Evolutionary conservation across 2,113 vertebrate species (phyloP).

Genomic region (Odocoileus virginianus): DNA sequence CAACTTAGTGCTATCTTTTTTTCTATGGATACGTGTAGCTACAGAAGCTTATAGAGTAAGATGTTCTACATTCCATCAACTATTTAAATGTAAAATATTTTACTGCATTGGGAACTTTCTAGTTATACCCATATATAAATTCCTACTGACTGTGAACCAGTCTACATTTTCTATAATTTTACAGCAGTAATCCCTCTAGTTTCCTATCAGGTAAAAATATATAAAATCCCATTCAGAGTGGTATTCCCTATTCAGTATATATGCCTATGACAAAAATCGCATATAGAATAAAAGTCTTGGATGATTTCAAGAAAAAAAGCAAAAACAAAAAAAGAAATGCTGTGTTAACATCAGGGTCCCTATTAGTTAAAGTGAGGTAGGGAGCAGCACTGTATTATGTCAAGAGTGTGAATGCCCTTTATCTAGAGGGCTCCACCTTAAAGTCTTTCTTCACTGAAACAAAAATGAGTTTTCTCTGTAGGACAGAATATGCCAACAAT

Average conservation of each 20-base stretch:
- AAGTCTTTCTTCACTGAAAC: neutral
- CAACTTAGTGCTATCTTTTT: neutral
- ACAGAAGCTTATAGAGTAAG: neutral
- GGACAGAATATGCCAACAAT: neutral
- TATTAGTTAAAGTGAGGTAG: neutral
- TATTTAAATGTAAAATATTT: neutral
- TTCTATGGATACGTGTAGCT: neutral
- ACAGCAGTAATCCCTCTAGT: neutral
- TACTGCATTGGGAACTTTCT: neutral
- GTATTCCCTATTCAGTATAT: neutral
- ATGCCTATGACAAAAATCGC: neutral
- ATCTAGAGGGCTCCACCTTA: neutral
- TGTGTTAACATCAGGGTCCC: neutral
- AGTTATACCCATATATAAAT: neutral
- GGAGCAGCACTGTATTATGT: neutral
- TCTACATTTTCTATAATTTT: neutral
- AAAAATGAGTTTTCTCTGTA: neutral
- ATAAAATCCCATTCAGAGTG: neutral
- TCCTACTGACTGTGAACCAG: neutral
- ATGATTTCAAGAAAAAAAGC: neutral
- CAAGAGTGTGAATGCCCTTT: neutral
- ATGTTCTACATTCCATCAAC: neutral
- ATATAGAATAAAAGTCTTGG: neutral
- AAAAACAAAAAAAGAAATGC: neutral
- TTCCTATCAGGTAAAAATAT: neutral